These are phyloP conservation scores for Nineta flava DNA, from an alignment of 2,888 invertebrate species.

Conservation along the genomic window DNA sequence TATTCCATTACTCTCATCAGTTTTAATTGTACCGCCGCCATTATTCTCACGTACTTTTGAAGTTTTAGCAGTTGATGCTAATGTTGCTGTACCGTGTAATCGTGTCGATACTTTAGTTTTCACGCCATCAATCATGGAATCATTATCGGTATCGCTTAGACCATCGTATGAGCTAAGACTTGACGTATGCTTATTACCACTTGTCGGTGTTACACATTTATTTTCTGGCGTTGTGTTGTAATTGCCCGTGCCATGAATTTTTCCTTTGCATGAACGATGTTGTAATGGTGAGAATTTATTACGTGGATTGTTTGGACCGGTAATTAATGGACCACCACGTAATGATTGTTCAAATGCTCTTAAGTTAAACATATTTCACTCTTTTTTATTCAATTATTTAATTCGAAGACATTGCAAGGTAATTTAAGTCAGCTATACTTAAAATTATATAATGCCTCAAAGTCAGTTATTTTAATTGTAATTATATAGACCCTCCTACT, in stretches of 20 bases:
- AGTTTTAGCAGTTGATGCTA: conserved; percentile 41
- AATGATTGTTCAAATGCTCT: conserved; percentile 39
- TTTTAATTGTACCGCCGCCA: conserved; percentile 22
- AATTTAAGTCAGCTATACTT: too few species aligned
- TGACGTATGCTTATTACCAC: conserved; percentile 24
- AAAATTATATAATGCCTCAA: not conserved
- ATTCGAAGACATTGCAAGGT: too few species aligned
- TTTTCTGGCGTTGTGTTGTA: conserved; percentile 11
- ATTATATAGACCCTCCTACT: too few species aligned
- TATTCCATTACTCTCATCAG: conserved; percentile 7
- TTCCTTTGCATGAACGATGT: conserved; percentile 60
- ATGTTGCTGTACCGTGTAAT: conserved; percentile 38
- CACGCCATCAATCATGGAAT: conserved; percentile 20
- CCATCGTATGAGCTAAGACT: conserved; percentile 49
- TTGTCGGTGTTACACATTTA: conserved; percentile 19
- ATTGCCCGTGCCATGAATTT: conserved; percentile 59
- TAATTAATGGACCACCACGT: conserved; percentile 33
- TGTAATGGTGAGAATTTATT: conserved; percentile 36
- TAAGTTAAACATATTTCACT: conserved; percentile 33
- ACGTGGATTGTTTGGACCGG: conserved; percentile 31
- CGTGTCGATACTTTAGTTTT: conserved; percentile 30
- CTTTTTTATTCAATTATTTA: conserved; percentile 21
- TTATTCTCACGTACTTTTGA: conserved; percentile 41
- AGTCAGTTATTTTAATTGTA: too few species aligned
- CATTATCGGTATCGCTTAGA: conserved; percentile 49